A percentile compares a stretch with the other conserved stretches of the same genome.
phyloP scores from a whole-genome alignment of 1,140 invertebrate genomes.

The Caerostris darwini region DNA sequence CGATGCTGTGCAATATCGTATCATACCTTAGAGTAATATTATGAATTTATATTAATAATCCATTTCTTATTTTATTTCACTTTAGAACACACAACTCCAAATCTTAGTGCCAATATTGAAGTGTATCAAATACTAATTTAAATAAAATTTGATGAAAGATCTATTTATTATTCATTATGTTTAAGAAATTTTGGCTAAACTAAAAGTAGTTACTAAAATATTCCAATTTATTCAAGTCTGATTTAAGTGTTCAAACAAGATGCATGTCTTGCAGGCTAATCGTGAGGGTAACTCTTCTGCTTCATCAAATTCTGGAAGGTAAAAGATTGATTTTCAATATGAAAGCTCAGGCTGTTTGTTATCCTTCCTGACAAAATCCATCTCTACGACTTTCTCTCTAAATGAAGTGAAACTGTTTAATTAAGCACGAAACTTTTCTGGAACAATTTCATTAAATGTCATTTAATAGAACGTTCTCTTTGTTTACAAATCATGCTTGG shows the following conservation, averaged over 20 bases:
- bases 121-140: no score
- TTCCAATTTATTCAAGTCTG: neutral
- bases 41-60: no score
- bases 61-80: no score
- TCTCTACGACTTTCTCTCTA: neutral
- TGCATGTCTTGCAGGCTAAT: neutral
- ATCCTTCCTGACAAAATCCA: conserved; percentile 22
- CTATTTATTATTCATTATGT: no score
- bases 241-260: neutral
- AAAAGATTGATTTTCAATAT: conserved; percentile 40
- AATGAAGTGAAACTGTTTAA: conserved; percentile 24
- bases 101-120: no score
- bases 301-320: neutral
- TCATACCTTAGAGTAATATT: no score
- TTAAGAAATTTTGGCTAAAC: no score
- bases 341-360: conserved; percentile 12
- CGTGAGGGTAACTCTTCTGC: neutral
- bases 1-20: no score
- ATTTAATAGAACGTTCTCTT: conserved; percentile 2
- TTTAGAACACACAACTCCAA: no score
- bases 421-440: conserved; percentile 13
- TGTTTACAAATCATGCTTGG: neutral
- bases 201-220: no score
- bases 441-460: conserved; percentile 11
- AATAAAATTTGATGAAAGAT: no score